These are phyloP conservation scores for Copidosoma aretas DNA, from an alignment of 2,888 invertebrate genomes.

Conservation along the genomic window DNA sequence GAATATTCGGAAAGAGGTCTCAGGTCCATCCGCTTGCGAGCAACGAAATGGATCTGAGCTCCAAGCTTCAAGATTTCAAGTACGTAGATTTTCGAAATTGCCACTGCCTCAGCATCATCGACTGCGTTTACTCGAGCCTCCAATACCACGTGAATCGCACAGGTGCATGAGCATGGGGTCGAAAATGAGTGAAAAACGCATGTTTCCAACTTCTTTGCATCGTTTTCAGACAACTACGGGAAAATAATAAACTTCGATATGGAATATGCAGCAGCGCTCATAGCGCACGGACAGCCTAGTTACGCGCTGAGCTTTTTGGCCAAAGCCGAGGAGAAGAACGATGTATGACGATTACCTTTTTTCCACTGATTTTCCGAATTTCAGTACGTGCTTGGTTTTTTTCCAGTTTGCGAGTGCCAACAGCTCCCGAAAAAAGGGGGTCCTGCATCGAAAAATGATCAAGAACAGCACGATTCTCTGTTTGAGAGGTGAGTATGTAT, in stretches of 20 bases:
- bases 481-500: conserved; percentile 38
- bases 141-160: conserved; percentile 40
- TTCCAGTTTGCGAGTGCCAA: conserved; percentile 29
- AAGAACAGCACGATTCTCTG: conserved; percentile 40
- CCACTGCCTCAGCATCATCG: conserved; percentile 43
- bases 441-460: conserved; percentile 13
- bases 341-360: conserved; percentile 26
- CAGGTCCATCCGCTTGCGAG: conserved; percentile 17
- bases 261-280: conserved; percentile 56
- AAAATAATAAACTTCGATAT: conserved; percentile 54
- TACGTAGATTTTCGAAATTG: conserved; percentile 50
- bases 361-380: background rate
- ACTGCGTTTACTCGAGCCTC: conserved; percentile 44
- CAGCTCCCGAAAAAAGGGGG: conserved; percentile 14
- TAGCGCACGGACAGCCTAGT: conserved; percentile 51
- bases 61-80: conserved; percentile 31
- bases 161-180: conserved; percentile 30
- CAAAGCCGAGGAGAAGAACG: conserved; percentile 45
- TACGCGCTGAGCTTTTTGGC: conserved; percentile 53
- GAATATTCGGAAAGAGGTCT: background rate
- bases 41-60: background rate
- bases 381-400: background rate
- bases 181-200: background rate
- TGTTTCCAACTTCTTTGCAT: background rate
- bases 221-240: conserved; percentile 37